Percentiles rank a stretch among this genome's conserved stretches.
phyloP scores from a whole-genome alignment of 35 echinoderm and acorn worm genomes.

The Diadema setosum region DNA sequence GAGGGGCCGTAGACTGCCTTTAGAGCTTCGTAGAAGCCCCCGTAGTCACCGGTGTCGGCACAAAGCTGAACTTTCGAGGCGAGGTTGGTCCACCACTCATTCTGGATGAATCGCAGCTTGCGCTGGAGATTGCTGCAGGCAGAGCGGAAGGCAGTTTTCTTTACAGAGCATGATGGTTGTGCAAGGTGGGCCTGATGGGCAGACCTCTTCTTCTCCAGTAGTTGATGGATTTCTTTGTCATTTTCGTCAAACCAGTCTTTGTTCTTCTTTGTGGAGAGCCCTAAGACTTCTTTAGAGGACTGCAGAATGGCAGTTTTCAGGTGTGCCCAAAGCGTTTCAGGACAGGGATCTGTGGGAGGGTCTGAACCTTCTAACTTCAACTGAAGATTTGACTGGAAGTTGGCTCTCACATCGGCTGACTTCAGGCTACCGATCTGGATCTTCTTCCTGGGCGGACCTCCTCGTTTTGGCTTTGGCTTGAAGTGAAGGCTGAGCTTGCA shows the following conservation, averaged over 20 bases:
- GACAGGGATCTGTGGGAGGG: too few relatives aligned
- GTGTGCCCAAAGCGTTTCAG: background rate
- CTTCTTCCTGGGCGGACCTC: too few relatives aligned
- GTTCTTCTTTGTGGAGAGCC: background rate
- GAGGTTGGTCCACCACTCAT: slow-evolving; percentile 11
- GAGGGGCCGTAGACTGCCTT: slow-evolving; percentile 30
- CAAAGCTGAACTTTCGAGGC: slow-evolving; percentile 4
- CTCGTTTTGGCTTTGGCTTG: too few relatives aligned
- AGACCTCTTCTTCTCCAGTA: background rate
- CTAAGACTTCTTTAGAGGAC: background rate
- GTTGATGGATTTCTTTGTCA: background rate
- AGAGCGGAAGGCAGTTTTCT: background rate
- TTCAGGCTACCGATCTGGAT: too few relatives aligned
- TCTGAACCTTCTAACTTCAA: too few relatives aligned
- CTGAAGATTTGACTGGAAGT: too few relatives aligned
- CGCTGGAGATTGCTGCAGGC: slow-evolving; percentile 12
- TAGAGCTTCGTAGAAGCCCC: slow-evolving; percentile 4
- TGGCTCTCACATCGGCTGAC: too few relatives aligned
- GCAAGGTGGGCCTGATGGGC: background rate
- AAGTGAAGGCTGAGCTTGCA: too few relatives aligned
- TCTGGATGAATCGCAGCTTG: background rate
- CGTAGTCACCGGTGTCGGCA: slow-evolving; percentile 24
- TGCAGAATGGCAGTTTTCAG: background rate
- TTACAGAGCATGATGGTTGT: background rate
- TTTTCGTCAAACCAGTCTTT: slow-evolving; percentile 47